Evolutionary conservation across 2,888 invertebrate genomes (phyloP), one percentile per base, ranked within the genome.

Genomic region (Callyntrura sp.): DNA sequence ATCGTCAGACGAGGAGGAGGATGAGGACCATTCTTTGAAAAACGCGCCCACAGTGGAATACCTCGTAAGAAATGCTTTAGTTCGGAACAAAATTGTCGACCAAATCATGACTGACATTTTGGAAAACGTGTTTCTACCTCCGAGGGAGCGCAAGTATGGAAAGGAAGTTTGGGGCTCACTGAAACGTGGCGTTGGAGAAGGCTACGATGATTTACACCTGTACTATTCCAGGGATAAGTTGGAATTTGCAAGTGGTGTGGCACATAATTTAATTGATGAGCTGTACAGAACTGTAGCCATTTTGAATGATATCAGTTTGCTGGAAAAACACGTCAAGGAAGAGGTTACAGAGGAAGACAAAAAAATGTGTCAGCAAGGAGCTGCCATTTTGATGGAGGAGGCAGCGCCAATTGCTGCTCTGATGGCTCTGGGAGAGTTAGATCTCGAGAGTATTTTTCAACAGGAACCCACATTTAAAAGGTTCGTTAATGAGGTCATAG

Each of bases 41-140:
- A 85, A 91, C 20, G 91, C 91, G 12, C 91, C 92, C 0, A 91
- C 91, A 0, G 92, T 92, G 9, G 92, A 92, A 81, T 92, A 88
- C 85, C 68, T 91, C 23, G 91, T 90, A 5, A 76, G 93, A n/a
- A 90, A 92, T 79, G 88, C 87, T 3, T n/a, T 91, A 3, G n/a
- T 91, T 14, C 85, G 92, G 0, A 92, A 92, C 60, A 87, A 90
- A 86, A 84, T 85, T 9, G 87, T 93, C 3, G 82, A 91, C 3
- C 25, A 76, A 14, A 90, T 92, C 11, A 90, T 92, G 48, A 81
- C 90, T 0, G 87, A 90, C 65, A 68, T 92, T 20, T 78, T 93
- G n/a, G 68, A 90, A 8, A 78, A 79, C 12, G 88, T 91, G 0
- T 91, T 92, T 25, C 51, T 87, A 25, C 79, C 89, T 0, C 79